A percentile compares a stretch with the other conserved stretches of the same genome.
These are phyloP conservation scores for Neodiprion fabricii DNA, from an alignment of 1,140 invertebrate species.

Conservation along the genomic window DNA sequence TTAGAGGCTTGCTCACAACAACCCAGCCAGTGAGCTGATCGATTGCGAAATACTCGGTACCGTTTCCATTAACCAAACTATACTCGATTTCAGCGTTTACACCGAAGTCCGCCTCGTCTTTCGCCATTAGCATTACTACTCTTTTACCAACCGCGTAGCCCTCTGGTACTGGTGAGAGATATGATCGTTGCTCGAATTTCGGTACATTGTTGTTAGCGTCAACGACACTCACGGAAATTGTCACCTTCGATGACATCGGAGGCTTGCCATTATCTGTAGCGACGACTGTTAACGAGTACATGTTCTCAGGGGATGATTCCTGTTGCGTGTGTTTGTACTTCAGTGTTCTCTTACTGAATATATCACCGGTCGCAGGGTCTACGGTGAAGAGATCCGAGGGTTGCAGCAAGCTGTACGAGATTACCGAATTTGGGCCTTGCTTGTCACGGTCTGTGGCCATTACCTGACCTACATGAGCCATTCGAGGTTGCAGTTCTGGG, in stretches of 20 bases:
- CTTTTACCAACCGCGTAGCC: slow-evolving; percentile 73
- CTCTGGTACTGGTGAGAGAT: slow-evolving; percentile 84
- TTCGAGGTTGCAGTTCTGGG: slow-evolving; percentile 79
- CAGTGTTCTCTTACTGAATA: slow-evolving; percentile 84
- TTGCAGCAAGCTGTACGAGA: slow-evolving; percentile 89
- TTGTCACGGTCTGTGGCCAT: slow-evolving; percentile 89
- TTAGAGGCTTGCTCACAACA: slow-evolving; percentile 69
- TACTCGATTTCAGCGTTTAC: slow-evolving; percentile 90
- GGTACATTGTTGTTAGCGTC: slow-evolving; percentile 91
- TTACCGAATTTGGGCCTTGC: slow-evolving; percentile 91
- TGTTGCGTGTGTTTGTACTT: slow-evolving; percentile 81
- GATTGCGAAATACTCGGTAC: slow-evolving; percentile 78
- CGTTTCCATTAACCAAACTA: slow-evolving; percentile 77
- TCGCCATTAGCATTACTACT: slow-evolving; percentile 76
- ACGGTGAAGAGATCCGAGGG: slow-evolving; percentile 90
- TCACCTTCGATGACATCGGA: slow-evolving; percentile 83
- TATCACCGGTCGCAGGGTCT: slow-evolving; percentile 88
- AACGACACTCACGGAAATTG: slow-evolving; percentile 87
- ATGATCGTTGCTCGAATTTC: slow-evolving; percentile 75
- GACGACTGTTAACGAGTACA: slow-evolving; percentile 82
- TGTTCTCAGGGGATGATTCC: slow-evolving; percentile 84
- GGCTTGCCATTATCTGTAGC: slow-evolving; percentile 94
- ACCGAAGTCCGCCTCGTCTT: slow-evolving; percentile 80
- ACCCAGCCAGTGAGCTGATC: slow-evolving; percentile 81
- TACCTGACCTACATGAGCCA: slow-evolving; percentile 88